Evolutionary conservation across 2,888 invertebrate genomes (phyloP), one percentile per base, ranked within the genome.

Genomic region (Athrips mouffetella): DNA sequence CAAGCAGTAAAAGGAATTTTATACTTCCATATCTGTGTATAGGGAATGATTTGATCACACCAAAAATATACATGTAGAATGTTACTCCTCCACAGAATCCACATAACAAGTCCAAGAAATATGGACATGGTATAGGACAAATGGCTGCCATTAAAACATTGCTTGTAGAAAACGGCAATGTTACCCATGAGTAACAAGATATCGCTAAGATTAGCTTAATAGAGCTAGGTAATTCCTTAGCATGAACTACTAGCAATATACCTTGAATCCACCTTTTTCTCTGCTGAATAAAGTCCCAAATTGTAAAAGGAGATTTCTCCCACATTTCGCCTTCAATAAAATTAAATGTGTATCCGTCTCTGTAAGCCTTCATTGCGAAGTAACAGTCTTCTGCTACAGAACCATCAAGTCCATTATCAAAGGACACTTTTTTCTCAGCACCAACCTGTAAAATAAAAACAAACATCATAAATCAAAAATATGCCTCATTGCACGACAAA

Each of bases 281-380:
- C 73, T 98, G 98, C 77, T 98, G 98, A 60, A 98, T 91, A 69
- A 98, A 97, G 78, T 98, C 98, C 92, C 94, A 94, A 25, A 98
- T 83, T 1, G 96, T 96, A 77, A 98, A 98, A 2, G 98, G 98
- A 4, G 97, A 97, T 75, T 98, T 98, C 76, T 98, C 98, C 94
- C 98, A 98, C 98, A 98, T 98, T 87, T 98, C 98, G 42, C 98
- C 98, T 77, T 98, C 98, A 58, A 98, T 93, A 82, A 98, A 98
- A 76, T 97, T 96, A 80, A 98, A 98, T 15, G 94, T 91, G 76
- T 95, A 98, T 20, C 98, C 98, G 76, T 96, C 92, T 54, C 92
- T 91, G 78, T 94, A 96, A 2, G 98, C 98, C 57, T 96, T 93
- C 97, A 98, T 98, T 15, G 97, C 97, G 82, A 98, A 98, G 79